Percentiles rank a stretch among this genome's conserved stretches.
These are phyloP conservation scores for Phaethon lepturus DNA, from an alignment of 2,113 vertebrate genomes.

Conservation along the genomic window DNA sequence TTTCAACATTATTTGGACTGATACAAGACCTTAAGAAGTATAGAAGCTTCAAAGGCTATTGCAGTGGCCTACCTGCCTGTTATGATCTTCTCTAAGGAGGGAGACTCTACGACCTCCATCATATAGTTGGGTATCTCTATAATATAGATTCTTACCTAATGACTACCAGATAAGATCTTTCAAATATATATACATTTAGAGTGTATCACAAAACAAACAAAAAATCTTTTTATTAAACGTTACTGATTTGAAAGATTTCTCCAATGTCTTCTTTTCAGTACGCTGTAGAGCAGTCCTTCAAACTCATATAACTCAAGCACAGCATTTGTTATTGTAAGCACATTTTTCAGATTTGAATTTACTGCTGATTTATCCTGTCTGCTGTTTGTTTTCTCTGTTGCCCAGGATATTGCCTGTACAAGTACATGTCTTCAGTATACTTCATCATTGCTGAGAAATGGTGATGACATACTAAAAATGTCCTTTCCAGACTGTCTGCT, in stretches of 20 bases:
- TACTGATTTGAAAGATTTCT: not conserved
- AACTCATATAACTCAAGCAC: not conserved
- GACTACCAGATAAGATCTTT: not conserved
- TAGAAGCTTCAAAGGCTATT: not conserved
- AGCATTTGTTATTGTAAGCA: not conserved
- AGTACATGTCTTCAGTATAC: not conserved
- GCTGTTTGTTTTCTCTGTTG: not conserved
- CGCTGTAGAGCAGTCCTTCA: not conserved
- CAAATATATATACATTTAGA: not conserved
- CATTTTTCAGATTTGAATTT: not conserved
- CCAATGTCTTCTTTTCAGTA: not conserved
- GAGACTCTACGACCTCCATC: not conserved
- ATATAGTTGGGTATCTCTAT: not conserved
- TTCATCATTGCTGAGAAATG: not conserved
- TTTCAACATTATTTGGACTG: not conserved
- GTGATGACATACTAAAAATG: not conserved
- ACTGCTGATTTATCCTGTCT: not conserved
- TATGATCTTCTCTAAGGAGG: not conserved
- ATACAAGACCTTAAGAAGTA: rapidly evolving
- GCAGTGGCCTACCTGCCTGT: not conserved
- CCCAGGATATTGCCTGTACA: not conserved
- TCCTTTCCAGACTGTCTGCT: not conserved
- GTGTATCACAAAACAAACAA: not conserved
- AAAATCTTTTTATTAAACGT: not conserved
- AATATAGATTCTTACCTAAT: not conserved